A percentile compares a stretch with the other conserved stretches of the same genome.
Conservation (phyloP, 2,888 invertebrate species). For the Eupithecia inturbata region DNA sequence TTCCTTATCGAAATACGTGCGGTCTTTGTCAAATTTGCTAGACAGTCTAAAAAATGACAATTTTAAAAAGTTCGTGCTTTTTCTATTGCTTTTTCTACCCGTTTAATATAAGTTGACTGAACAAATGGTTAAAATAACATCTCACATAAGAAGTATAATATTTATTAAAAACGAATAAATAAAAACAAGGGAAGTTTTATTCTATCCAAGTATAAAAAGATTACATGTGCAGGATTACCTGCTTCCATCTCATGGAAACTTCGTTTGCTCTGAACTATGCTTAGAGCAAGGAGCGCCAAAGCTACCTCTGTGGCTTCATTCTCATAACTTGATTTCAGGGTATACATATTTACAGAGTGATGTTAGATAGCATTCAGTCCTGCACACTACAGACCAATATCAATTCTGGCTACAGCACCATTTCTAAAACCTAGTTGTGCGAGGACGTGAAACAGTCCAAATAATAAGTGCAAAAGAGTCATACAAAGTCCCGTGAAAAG, state of each 20-base stretch:
- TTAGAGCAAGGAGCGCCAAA: conserved; percentile 54
- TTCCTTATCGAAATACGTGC: no score
- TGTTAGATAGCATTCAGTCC: neutral
- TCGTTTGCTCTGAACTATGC: conserved; percentile 49
- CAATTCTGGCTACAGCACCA: neutral
- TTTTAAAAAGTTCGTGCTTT: no score
- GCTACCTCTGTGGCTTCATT: conserved; percentile 9
- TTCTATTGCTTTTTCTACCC: no score
- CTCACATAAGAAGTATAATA: conserved; percentile 35
- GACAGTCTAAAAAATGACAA: no score
- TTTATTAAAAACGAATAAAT: conserved; percentile 57
- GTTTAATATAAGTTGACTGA: neutral
- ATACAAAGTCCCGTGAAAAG: neutral
- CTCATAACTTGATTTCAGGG: neutral
- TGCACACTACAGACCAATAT: neutral
- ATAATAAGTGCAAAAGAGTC: neutral
- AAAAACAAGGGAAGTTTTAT: conserved; percentile 72
- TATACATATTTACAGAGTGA: neutral
- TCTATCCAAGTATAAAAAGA: conserved; percentile 77
- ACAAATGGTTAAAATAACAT: neutral
- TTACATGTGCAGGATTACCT: conserved; percentile 72
- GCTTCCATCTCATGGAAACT: conserved; percentile 64
- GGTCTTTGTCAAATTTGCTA: no score
- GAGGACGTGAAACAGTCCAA: neutral
- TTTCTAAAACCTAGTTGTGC: neutral